phyloP scores from a whole-genome alignment of 1,140 invertebrate species.

The Lepidurus arcticus region DNA sequence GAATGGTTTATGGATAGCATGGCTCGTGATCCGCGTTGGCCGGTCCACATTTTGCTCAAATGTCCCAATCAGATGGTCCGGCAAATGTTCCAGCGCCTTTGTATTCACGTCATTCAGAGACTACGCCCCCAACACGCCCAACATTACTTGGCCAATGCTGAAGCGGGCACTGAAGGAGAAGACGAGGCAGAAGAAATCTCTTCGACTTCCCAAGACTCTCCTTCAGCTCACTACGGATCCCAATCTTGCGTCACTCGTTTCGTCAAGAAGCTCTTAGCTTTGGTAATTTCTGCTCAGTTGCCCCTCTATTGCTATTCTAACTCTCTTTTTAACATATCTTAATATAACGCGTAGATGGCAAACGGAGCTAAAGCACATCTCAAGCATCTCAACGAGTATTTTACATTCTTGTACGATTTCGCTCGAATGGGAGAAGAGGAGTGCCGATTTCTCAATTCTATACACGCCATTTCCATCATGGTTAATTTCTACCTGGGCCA shows the following conservation, averaged over 20 bases:
- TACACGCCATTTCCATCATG: constrained; percentile 81
- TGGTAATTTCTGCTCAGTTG: constrained; percentile 52
- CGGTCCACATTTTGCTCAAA: constrained; percentile 86
- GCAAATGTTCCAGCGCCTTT: constrained; percentile 87
- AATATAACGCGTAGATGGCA: constrained; percentile 58
- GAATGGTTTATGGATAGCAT: constrained; percentile 90
- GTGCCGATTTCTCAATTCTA: constrained; percentile 73
- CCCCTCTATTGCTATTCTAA: not conserved
- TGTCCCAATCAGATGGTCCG: constrained; percentile 93
- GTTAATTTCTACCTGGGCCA: constrained; percentile 86
- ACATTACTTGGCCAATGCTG: not conserved
- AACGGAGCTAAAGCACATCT: constrained; percentile 77
- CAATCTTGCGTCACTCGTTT: constrained; percentile 86
- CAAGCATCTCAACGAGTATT: constrained; percentile 85
- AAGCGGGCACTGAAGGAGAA: not conserved
- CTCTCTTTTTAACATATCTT: constrained; percentile 23
- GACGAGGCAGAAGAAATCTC: not conserved
- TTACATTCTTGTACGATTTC: constrained; percentile 84
- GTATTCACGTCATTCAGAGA: constrained; percentile 88
- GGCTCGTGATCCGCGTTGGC: constrained; percentile 90
- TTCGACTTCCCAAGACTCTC: constrained; percentile 49
- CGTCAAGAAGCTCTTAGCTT: constrained; percentile 76
- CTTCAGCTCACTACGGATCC: constrained; percentile 62
- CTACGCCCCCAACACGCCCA: constrained; percentile 49
- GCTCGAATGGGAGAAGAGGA: constrained; percentile 92